Base-by-base conservation (phyloP, 2,797 vertebrate species). In the Enteromius afrohamiltoni region DNA sequence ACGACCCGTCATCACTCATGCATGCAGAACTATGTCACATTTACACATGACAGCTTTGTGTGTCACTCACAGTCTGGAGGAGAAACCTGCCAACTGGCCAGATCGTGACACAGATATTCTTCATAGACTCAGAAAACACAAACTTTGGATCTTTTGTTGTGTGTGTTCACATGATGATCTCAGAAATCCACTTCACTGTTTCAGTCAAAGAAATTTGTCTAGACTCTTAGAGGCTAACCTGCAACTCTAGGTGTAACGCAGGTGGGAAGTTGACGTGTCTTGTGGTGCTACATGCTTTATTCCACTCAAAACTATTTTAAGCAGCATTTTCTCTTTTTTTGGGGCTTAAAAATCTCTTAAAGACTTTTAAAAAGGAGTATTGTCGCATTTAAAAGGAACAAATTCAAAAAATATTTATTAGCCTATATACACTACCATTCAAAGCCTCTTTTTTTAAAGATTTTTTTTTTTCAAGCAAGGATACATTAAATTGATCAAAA, bases 41-140 rank as follows among this genome's bases (percentile, higher is more conserved):
- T 77, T 69, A 60, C 82, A 83, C 82, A 78, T 77, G 65, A 78
- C 82, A 83, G 75, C 67, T 83, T 83, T 78, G 65, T 83, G 82
- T 78, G 65, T 78, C 75, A 70, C 82, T 71, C 74, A 70, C 64
- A 77, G 82, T 83, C 82, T 83, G 82, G 47, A 58, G 7, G 51
- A 83, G 75, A 78, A 70, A 47, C 51, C 40, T 34, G 65, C 82
- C 82, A 77, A 75, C 82, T 83, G 82, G 65, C 75, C 65, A 71
- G 75, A 83, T 83, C 82, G 67, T 70, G 82, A 83, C 65, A 68
- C 60, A 67, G 31, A 77, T 74, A 55, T 83, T 69, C 77, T 55
- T 79, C 47, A 68, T 49, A 53, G 21, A 10, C 62, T 34, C 64
- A 55, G 9, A 79, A 69, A 40, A 10, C 64, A 3, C 77, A 17